Evolutionary conservation across 2,113 vertebrate species (phyloP).

Genomic region (Tyto alba): DNA sequence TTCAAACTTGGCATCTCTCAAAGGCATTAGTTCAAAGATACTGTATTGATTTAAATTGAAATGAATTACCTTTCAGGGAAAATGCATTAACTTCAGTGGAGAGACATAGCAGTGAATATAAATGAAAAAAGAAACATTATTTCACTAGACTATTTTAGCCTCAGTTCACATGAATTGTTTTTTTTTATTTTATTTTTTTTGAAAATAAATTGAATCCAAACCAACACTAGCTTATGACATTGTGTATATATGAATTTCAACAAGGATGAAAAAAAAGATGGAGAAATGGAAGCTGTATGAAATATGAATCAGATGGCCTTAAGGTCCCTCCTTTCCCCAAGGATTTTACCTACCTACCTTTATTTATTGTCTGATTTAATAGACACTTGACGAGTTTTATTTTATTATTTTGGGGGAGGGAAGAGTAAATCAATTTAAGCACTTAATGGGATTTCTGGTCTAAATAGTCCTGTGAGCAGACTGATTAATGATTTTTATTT

Average conservation of each 20-base stretch:
- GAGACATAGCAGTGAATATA: slow-evolving; percentile 42
- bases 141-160: slow-evolving; percentile 19
- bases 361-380: slow-evolving; percentile 66
- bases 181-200: not conserved
- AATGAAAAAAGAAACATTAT: slow-evolving; percentile 35
- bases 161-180: not conserved
- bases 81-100: slow-evolving; percentile 53
- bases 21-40: slow-evolving; percentile 27
- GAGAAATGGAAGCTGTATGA: slow-evolving; percentile 39
- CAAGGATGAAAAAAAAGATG: not conserved
- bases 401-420: slow-evolving; percentile 45
- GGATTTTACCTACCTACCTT: slow-evolving; percentile 46
- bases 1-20: not conserved
- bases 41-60: slow-evolving; percentile 60
- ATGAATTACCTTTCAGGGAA: slow-evolving; percentile 57
- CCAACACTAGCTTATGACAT: slow-evolving; percentile 10
- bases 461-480: slow-evolving; percentile 34
- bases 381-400: slow-evolving; percentile 47
- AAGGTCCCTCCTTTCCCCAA: slow-evolving; percentile 42
- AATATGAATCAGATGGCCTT: slow-evolving; percentile 67
- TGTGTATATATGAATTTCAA: slow-evolving; percentile 50
- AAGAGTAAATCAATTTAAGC: slow-evolving; percentile 58
- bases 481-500: slow-evolving; percentile 58
- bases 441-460: slow-evolving; percentile 45
- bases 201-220: slow-evolving; percentile 52